Base-by-base conservation (phyloP, 2,797 vertebrate genomes). In the Manis crassicaudata region DNA sequence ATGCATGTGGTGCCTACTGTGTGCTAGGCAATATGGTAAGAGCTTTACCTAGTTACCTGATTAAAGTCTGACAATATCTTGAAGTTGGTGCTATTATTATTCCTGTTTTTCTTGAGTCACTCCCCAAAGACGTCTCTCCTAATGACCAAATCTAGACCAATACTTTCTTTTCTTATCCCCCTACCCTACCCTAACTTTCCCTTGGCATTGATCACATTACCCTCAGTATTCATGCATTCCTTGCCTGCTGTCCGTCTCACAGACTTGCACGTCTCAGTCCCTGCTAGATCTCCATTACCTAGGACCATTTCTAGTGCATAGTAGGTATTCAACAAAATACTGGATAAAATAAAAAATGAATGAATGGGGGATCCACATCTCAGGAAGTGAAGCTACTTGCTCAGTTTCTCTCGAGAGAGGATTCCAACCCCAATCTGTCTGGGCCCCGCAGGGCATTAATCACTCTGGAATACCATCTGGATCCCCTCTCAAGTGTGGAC, bases 401-500 rank as follows among this genome's bases (percentile, higher is more conserved):
- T 90, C 7, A 18, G 16, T 43, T 68, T 89, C n/a, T 77, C 56
- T 40, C 16, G 2, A 29, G 29, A 46, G 8, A 37, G 73, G 27
- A 50, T 62, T 62, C 52, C 75, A 68, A 81, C 10, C 1, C 13
- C 60, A 9, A 32, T 50, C 70, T 29, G 3, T 29, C 32, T 35
- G 27, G 86, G n/a, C n/a, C 20, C 50, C 76, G 80, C 12, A 35
- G 25, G 46, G 32, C 8, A 35, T 12, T 21, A 10, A 6, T 6
- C 7, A 7, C 18, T 27, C 52, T 7, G 18, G 7, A 27, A 18
- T 8, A 20, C 16, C 5, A 3, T 17, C 43, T 0, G 0, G 29
- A 32, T 3, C 4, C 12, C 37, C 32, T 50, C 46, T 37, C 20
- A 52, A 43, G 32, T 7, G 2, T 4, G 16, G 25, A 3, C 76